phyloP scores from a whole-genome alignment of 2,113 vertebrate genomes.

The Callopanchax toddi region DNA sequence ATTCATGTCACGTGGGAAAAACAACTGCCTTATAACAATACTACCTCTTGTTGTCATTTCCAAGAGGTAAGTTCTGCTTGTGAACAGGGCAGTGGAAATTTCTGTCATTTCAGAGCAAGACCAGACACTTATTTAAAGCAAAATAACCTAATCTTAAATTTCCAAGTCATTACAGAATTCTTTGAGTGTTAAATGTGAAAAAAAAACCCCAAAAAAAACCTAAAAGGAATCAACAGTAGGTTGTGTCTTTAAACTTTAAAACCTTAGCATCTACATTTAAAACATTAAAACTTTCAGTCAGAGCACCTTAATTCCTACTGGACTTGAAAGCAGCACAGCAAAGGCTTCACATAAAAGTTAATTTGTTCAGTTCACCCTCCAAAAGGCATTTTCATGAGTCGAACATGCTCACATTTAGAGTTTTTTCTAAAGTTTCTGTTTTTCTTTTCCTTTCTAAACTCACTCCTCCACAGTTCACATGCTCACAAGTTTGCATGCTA shows the following conservation, averaged over 20 bases:
- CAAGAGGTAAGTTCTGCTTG: neutral
- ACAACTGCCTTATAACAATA: fast-evolving
- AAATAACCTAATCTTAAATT: neutral
- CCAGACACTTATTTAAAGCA: constrained; percentile 1
- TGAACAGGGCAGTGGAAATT: neutral
- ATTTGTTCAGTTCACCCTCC: constrained; percentile 35
- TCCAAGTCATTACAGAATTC: neutral
- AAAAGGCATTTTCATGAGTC: constrained; percentile 31
- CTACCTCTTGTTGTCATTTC: neutral
- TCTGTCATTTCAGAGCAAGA: neutral
- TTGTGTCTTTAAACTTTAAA: neutral
- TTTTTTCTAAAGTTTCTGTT: neutral
- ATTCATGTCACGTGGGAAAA: constrained; percentile 33
- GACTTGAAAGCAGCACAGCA: constrained; percentile 44
- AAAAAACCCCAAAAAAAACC: neutral
- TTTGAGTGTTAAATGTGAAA: neutral
- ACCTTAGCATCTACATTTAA: neutral
- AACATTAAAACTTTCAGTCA: neutral
- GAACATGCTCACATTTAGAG: neutral
- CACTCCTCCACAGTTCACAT: constrained; percentile 4
- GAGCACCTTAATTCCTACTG: neutral
- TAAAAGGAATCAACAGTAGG: neutral
- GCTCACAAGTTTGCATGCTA: neutral
- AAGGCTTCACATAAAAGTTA: constrained; percentile 24
- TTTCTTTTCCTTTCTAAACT: too few relatives aligned